phyloP scores from a whole-genome alignment of 2,888 invertebrate genomes.

The Hemistola chrysoprasaria region DNA sequence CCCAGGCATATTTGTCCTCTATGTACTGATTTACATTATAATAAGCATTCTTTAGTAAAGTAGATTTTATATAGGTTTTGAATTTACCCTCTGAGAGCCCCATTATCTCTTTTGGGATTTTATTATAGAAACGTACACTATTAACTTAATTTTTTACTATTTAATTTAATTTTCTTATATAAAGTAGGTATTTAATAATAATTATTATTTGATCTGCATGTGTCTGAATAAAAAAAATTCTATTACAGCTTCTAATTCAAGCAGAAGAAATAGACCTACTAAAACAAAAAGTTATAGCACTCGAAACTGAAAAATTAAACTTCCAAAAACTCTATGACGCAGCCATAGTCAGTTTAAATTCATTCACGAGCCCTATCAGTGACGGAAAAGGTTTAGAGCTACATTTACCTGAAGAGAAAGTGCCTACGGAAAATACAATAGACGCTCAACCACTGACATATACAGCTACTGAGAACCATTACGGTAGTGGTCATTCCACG shows the following conservation, averaged over 20 bases:
- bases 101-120: no score
- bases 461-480: constrained; percentile 73
- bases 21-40: no score
- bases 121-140: no score
- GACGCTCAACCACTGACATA: constrained; percentile 62
- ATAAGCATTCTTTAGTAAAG: no score
- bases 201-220: no score
- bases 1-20: no score
- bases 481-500: constrained; percentile 75
- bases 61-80: no score
- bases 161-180: no score
- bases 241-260: constrained; percentile 69
- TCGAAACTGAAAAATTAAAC: constrained; percentile 82
- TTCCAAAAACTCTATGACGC: constrained; percentile 79
- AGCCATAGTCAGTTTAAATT: constrained; percentile 73
- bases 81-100: no score
- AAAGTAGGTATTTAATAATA: no score
- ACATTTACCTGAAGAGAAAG: constrained; percentile 58
- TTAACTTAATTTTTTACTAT: no score
- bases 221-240: constrained; percentile 1
- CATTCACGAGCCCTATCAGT: constrained; percentile 67
- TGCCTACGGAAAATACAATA: constrained; percentile 40
- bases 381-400: constrained; percentile 62
- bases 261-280: constrained; percentile 80
- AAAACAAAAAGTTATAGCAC: constrained; percentile 75